Conservation (phyloP, 1,140 invertebrate genomes). For the Pectinophora gossypiella region DNA sequence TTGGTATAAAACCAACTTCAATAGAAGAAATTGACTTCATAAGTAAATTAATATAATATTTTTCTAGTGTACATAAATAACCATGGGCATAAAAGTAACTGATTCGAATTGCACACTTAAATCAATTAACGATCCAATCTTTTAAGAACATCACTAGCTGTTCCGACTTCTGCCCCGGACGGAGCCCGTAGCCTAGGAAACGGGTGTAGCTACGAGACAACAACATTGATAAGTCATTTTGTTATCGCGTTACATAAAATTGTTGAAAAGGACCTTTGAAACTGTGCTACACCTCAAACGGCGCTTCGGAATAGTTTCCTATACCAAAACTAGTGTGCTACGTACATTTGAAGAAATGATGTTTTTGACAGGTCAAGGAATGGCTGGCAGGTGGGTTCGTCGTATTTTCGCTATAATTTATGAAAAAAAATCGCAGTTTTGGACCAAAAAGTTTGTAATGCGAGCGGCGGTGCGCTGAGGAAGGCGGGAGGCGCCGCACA, state of each 20-base stretch:
- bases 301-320: background rate
- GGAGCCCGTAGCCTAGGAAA: constrained; percentile 68
- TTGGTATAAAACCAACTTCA: too few relatives aligned
- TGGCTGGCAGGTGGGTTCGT: constrained; percentile 61
- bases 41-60: too few relatives aligned
- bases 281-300: background rate
- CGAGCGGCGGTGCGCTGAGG: constrained; percentile 12
- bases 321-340: background rate
- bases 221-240: constrained; percentile 55
- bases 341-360: constrained; percentile 12
- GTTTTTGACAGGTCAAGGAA: constrained; percentile 60
- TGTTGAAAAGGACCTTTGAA: background rate
- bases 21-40: too few relatives aligned
- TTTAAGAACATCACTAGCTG: constrained; percentile 18
- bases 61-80: too few relatives aligned
- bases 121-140: background rate
- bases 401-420: constrained; percentile 11
- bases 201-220: constrained; percentile 70
- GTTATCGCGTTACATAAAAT: constrained; percentile 58
- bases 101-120: background rate
- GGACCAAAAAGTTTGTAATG: constrained; percentile 5
- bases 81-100: too few relatives aligned
- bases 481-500: constrained; percentile 19
- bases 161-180: constrained; percentile 19
- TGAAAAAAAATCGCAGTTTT: background rate